Conservation (phyloP, 2,888 invertebrate species). For the Dastarcus helophoroides region DNA sequence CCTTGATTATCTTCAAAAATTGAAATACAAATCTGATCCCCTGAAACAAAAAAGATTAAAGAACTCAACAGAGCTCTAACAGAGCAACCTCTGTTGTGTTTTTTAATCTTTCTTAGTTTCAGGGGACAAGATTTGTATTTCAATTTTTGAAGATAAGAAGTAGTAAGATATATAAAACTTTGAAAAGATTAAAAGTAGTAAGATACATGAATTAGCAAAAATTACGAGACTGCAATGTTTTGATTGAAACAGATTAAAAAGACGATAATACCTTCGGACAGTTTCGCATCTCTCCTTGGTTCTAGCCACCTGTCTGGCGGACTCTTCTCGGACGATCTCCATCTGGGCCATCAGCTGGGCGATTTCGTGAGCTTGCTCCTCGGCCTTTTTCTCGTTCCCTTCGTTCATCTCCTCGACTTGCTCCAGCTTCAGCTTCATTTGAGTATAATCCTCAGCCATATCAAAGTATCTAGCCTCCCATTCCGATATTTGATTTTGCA, state of each 20-base stretch:
- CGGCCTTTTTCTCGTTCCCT: constrained; percentile 48
- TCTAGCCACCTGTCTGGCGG: constrained; percentile 51
- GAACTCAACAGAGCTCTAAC: too few species aligned
- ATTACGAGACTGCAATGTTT: not conserved
- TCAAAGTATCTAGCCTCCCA: constrained; percentile 24
- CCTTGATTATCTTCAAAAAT: too few species aligned
- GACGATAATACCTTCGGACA: too few species aligned
- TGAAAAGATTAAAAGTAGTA: too few species aligned
- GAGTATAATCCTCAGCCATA: constrained; percentile 28
- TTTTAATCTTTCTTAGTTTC: too few species aligned
- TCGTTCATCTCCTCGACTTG: constrained; percentile 47
- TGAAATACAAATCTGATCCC: too few species aligned
- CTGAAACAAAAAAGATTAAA: too few species aligned
- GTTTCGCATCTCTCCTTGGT: constrained; percentile 57
- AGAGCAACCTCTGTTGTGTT: too few species aligned
- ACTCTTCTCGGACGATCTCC: constrained; percentile 55
- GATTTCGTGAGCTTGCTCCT: constrained; percentile 58
- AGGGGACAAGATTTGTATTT: too few species aligned
- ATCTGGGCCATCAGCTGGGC: constrained; percentile 52
- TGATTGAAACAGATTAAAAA: constrained; percentile 49
- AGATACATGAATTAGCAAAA: not conserved
- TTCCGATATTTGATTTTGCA: constrained; percentile 31
- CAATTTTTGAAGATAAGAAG: too few species aligned
- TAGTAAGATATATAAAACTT: too few species aligned
- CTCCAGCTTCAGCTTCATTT: constrained; percentile 35